Base-by-base conservation (phyloP, 2,888 invertebrate genomes). In the Cancer borealis region DNA sequence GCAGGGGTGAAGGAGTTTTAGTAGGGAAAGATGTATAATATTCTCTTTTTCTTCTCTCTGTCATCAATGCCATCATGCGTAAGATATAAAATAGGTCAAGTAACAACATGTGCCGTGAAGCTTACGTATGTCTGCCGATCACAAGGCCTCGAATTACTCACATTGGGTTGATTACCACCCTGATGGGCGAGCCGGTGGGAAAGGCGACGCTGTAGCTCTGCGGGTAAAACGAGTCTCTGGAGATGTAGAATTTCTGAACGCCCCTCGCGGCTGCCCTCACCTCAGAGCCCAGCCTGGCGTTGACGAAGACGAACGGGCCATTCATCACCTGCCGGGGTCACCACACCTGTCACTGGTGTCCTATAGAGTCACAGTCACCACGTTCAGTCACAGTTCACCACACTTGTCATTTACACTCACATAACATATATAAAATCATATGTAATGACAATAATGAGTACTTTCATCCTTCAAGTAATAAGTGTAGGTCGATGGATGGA, bases 191-290 rank as follows among this genome's bases (percentile, higher is more conserved):
- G 30, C 93, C 93, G 39, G 91, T 79, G 39, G n/a, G 45, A 45
- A 60, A 84, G 54, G 47, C 93, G 84, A 91, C 39, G 12, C 49
- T 91, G 49, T 93, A 93, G 30, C 91, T 91, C 89, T 93, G 93
- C 10, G 93, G 93, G 84, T 91, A 93, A 39, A 91, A 93, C 17
- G 93, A 73, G 3, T 93, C 73, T 30, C 84, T 26, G 26, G 91
- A 66, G n/a, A 93, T 84, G 79, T 93, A 79, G 91, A 91, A 93
- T 39, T 91, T 93, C 88, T 88, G 54, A 6, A 45, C 14, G 8
- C 93, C 93, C 46, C 45, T 21, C 66, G 39, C 39, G 66, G 46
- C 87, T 46, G 73, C 73, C 14, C 93, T 89, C 46, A 93, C 88
- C 26, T 88, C 60, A 14, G 93, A 88, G n/a, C 60, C 88, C 45